Percentiles rank a stretch among this genome's conserved stretches.
Conservation (phyloP, 1,140 invertebrate genomes). For the Drosophila sproati region DNA sequence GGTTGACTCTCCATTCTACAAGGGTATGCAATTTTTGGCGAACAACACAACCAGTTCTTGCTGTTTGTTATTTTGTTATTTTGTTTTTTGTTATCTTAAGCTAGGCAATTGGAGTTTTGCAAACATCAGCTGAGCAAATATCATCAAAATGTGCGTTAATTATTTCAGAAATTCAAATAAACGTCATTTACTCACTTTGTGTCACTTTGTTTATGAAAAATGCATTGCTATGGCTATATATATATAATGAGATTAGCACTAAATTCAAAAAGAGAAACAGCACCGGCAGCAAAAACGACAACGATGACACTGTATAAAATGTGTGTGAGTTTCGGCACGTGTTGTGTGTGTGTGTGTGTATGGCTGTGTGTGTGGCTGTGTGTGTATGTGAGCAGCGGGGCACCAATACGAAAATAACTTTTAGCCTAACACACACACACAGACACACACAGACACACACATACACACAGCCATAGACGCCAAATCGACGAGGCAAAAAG, state of each 20-base stretch:
- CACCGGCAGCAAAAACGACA: slow-evolving; percentile 25
- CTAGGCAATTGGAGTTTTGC: slow-evolving; percentile 1
- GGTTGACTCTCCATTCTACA: too few relatives aligned
- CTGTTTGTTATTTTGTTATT: too few relatives aligned
- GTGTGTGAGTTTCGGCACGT: slow-evolving; percentile 29
- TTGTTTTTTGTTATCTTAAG: slow-evolving; percentile 8
- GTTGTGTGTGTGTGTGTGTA: slow-evolving; percentile 20
- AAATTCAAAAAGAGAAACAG: slow-evolving; percentile 4
- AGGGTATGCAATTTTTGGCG: too few relatives aligned
- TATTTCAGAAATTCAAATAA: slow-evolving; percentile 25
- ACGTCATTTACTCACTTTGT: slow-evolving; percentile 3
- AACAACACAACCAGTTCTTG: too few relatives aligned
- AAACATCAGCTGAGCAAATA: slow-evolving; percentile 13
- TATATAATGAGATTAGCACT: slow-evolving; percentile 42
- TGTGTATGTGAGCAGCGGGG: slow-evolving; percentile 9
- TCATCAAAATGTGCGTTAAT: slow-evolving; percentile 30
- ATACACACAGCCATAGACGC: slow-evolving; percentile 14
- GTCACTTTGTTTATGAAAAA: slow-evolving; percentile 42
- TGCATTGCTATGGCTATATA: slow-evolving; percentile 10
- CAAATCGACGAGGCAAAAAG: slow-evolving; percentile 28
- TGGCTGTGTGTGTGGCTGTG: background rate
- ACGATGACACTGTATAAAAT: slow-evolving; percentile 38
- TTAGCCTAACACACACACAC: slow-evolving; percentile 38
- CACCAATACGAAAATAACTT: slow-evolving; percentile 48
- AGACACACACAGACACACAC: slow-evolving; percentile 32